Base-by-base conservation (phyloP, 2,113 vertebrate genomes). In the Heterotis niloticus region DNA sequence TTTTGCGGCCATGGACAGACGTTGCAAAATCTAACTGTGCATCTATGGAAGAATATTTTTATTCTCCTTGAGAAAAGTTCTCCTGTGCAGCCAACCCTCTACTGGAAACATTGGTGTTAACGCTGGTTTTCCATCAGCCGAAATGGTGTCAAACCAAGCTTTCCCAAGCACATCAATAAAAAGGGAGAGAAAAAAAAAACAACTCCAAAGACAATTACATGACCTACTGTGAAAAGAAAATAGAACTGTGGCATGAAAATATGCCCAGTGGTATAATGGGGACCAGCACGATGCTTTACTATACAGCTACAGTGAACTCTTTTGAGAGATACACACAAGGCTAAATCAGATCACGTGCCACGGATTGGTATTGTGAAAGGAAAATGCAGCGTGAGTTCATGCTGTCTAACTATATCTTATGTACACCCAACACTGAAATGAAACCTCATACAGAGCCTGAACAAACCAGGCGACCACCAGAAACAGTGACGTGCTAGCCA, bases 51-150 rank as follows among this genome's bases (percentile, higher is more conserved):
- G 16, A 26, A 26, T 52, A 57, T 74, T 54, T 54, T 74, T 65
- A 10, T 57, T 57, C 54, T 54, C 34, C 10, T 56, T 74, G 17
- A 23, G 57, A 67, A 74, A 74, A 52, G 11, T 23, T 18, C 34
- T 5, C 23, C 56, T 28, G 28, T 74, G 24, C 13, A 74, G 57
- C 54, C 26, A 74, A 57, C 24, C 34, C 52, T 26, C 52, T 28
- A 57, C 23, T 74, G 54, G 71, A 74, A 74, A 74, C 71, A 57
- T 74, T 11, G 26, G 71, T 23, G 52, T 74, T 72, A 72, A 52
- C 69, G 23, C 69, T 72, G 44, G 18, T 52, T 72, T 72, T 72
- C 69, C 69, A 72, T 52, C 54, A 20, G 54, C 44, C 29, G 54
- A 51, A n/a, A 54, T 20, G 44, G 20, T 72, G 69, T 20, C 44